phyloP scores from a whole-genome alignment of 2,113 vertebrate genomes.

The Fulmarus glacialis region DNA sequence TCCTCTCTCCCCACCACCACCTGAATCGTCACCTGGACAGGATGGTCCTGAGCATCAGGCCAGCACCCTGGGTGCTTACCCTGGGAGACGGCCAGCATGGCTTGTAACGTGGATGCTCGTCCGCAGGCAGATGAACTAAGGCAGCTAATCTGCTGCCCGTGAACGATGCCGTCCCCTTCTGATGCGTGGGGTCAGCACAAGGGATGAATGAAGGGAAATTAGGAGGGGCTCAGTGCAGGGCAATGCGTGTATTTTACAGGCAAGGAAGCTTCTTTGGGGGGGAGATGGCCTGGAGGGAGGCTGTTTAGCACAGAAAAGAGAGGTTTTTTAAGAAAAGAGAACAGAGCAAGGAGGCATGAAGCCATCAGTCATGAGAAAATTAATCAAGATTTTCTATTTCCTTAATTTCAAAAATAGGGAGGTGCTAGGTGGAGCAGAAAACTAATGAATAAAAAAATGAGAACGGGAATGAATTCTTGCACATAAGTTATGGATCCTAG shows the following conservation, averaged over 20 bases:
- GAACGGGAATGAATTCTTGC: background rate
- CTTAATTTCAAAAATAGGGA: background rate
- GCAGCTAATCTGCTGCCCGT: background rate
- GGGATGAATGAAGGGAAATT: background rate
- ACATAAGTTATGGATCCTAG: background rate
- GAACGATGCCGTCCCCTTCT: rapidly evolving
- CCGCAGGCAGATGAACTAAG: background rate
- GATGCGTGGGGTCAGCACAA: background rate
- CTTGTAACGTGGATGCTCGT: background rate
- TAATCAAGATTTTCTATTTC: background rate
- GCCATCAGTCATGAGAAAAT: background rate
- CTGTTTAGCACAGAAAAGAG: background rate
- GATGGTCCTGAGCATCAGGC: background rate
- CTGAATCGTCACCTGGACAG: background rate
- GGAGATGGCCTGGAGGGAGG: background rate
- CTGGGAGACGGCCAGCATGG: background rate
- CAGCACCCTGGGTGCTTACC: background rate
- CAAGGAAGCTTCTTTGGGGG: background rate
- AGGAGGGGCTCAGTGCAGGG: background rate
- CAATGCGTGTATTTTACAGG: background rate
- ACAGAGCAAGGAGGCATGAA: background rate
- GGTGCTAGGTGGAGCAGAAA: background rate
- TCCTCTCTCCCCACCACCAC: background rate
- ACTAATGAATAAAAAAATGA: background rate
- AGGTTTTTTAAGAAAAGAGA: background rate